A percentile compares a stretch with the other conserved stretches of the same genome.
phyloP scores from a whole-genome alignment of 2,888 invertebrate genomes.

The Lymantria monacha region DNA sequence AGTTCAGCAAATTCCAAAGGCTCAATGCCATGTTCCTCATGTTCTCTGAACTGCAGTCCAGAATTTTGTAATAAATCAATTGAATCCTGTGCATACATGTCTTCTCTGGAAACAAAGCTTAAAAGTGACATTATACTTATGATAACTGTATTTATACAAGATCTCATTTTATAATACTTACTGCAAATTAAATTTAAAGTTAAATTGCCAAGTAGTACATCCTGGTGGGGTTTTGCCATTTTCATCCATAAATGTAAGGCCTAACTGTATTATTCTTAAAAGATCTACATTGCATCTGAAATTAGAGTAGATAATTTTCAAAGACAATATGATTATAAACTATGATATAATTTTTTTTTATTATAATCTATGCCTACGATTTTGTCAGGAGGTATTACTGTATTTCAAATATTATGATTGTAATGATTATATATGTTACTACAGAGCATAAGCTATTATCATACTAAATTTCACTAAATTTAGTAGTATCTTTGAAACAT shows the following conservation, averaged over 20 bases:
- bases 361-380: no score
- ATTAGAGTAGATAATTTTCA: conserved; percentile 4
- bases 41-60: conserved; percentile 98
- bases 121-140: conserved; percentile 14
- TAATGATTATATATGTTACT: no score
- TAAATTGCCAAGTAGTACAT: conserved; percentile 99
- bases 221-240: conserved; percentile 96
- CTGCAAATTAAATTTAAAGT: conserved; percentile 99
- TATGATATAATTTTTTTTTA: not conserved
- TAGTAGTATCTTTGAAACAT: no score
- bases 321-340: not conserved
- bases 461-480: no score
- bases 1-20: conserved; percentile 98
- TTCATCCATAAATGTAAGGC: conserved; percentile 98
- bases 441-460: no score
- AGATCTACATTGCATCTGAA: conserved; percentile 96
- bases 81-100: conserved; percentile 99
- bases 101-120: conserved; percentile 85
- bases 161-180: conserved; percentile 73
- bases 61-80: conserved; percentile 98
- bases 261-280: conserved; percentile 97
- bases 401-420: no score
- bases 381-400: no score
- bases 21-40: conserved; percentile 99
- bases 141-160: conserved; percentile 1